These are phyloP conservation scores for Trachops cirrhosus DNA, from an alignment of 2,797 vertebrate species.

Conservation along the genomic window DNA sequence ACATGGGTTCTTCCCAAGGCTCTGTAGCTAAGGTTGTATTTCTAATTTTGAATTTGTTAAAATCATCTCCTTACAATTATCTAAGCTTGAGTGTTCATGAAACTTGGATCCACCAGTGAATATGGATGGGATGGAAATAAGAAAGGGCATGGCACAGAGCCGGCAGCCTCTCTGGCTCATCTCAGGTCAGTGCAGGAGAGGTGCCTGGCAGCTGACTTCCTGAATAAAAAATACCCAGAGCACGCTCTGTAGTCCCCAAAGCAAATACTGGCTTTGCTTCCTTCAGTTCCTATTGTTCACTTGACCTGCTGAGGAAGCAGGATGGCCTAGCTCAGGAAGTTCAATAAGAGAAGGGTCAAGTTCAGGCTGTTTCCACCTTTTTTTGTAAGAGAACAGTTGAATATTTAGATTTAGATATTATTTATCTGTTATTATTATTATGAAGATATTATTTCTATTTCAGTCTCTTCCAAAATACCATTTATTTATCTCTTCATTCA, in stretches of 20 bases:
- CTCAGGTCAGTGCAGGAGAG: accelerated
- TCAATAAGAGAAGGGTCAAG: not conserved
- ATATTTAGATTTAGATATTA: not conserved
- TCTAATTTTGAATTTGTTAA: not conserved
- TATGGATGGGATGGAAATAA: not conserved
- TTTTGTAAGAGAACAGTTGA: not conserved
- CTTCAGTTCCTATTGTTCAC: not conserved
- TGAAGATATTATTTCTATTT: not conserved
- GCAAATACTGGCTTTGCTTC: not conserved
- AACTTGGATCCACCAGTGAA: not conserved
- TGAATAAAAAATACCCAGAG: not conserved
- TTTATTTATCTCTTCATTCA: not conserved
- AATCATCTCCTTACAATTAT: not conserved
- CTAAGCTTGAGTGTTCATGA: not conserved
- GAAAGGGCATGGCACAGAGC: not conserved
- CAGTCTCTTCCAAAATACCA: not conserved
- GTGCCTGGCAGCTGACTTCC: not conserved
- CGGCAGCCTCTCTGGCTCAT: not conserved
- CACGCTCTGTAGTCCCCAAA: not conserved
- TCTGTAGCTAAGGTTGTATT: not conserved
- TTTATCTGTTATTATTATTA: not conserved
- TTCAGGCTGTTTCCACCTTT: not conserved
- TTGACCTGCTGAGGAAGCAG: not conserved
- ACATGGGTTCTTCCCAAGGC: not conserved
- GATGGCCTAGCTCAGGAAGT: not conserved